Conservation (phyloP, 2,888 invertebrate species). For the Protodeltote pygarga region DNA sequence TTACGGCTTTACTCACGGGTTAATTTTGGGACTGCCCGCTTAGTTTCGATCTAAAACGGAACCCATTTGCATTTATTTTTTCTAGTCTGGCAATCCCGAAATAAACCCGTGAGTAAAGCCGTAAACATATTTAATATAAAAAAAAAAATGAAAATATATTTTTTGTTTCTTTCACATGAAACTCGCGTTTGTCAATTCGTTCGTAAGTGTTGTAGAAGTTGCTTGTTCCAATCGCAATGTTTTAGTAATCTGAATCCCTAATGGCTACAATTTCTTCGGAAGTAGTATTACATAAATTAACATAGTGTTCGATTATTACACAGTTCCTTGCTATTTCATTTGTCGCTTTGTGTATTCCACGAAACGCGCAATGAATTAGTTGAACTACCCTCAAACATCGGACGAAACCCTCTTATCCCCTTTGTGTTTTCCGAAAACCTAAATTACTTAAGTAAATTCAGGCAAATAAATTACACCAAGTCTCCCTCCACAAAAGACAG, state of each 20-base stretch:
- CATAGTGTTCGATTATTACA: conserved; percentile 40
- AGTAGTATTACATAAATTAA: conserved; percentile 51
- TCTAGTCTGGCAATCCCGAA: too few relatives aligned
- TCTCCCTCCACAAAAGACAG: conserved; percentile 39
- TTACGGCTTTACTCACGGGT: too few relatives aligned
- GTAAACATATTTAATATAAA: background rate
- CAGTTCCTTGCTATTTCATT: conserved; percentile 22
- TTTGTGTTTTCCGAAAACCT: conserved; percentile 49
- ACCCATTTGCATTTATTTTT: too few relatives aligned
- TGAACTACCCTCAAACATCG: conserved; percentile 51
- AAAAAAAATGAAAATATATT: conserved; percentile 15
- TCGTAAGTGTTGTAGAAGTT: conserved; percentile 34
- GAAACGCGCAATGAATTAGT: conserved; percentile 53
- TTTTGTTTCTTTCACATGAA: conserved; percentile 21
- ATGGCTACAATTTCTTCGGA: conserved; percentile 37
- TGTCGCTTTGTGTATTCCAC: conserved; percentile 35
- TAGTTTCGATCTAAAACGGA: too few relatives aligned
- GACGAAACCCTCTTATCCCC: conserved; percentile 42
- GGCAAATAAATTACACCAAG: conserved; percentile 45
- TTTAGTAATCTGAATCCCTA: conserved; percentile 43
- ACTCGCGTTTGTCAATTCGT: conserved; percentile 17
- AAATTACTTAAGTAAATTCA: conserved; percentile 54
- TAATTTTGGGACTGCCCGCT: too few relatives aligned
- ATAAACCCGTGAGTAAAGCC: too few relatives aligned
- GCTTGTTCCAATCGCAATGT: conserved; percentile 27